Percentiles rank a stretch among this genome's conserved stretches.
Evolutionary conservation across 2,797 vertebrate genomes (phyloP).

Genomic region (Mus spretus): DNA sequence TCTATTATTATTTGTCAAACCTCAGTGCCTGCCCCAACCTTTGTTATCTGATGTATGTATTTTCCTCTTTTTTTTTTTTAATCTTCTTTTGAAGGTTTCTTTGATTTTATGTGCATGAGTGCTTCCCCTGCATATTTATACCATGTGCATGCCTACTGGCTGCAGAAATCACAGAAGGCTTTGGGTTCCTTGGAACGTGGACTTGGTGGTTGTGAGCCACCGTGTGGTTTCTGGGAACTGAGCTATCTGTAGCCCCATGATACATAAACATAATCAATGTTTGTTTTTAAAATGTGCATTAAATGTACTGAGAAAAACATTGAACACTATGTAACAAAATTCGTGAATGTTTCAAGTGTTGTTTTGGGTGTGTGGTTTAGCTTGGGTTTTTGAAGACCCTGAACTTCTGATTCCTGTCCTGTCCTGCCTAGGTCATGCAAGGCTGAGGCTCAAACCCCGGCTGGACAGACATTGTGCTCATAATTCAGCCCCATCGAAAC

Average conservation of each 20-base stretch:
- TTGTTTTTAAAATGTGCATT: background rate
- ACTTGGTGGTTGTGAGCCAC: background rate
- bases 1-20: slow-evolving; percentile 25
- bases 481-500: background rate
- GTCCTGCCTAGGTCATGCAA: background rate
- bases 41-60: background rate
- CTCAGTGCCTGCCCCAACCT: background rate
- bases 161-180: background rate
- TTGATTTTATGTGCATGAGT: background rate
- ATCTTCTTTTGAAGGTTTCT: background rate
- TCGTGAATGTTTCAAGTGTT: background rate
- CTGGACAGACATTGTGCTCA: background rate
- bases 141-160: background rate
- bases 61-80: background rate
- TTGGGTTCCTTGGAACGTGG: background rate
- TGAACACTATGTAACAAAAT: slow-evolving; percentile 18
- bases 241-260: background rate
- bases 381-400: background rate
- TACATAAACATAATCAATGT: slow-evolving; percentile 25
- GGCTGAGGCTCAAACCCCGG: background rate
- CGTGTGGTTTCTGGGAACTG: background rate
- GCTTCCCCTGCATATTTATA: background rate
- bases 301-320: slow-evolving; percentile 28
- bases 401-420: background rate
- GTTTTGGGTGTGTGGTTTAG: background rate